These are phyloP conservation scores for Palloptera scutellata DNA, from an alignment of 2,888 invertebrate genomes.

Conservation along the genomic window DNA sequence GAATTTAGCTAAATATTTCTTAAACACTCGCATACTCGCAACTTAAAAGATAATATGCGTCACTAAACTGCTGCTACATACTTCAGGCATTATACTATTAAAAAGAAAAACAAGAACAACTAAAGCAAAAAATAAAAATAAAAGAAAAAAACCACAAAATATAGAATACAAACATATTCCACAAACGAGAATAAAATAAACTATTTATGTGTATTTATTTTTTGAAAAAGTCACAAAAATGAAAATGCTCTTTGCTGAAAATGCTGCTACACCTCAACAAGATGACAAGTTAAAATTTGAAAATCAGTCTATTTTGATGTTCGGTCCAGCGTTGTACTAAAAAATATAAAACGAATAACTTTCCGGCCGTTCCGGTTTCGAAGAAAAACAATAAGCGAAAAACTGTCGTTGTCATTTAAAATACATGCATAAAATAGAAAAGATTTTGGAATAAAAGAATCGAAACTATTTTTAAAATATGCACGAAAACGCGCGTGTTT, in stretches of 20 bases:
- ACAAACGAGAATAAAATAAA: not conserved
- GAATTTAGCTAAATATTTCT: no score
- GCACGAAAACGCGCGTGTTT: not conserved
- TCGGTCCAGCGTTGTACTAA: conserved; percentile 58
- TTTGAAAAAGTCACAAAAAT: not conserved
- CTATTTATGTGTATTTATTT: not conserved
- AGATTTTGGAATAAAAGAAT: conserved; percentile 1
- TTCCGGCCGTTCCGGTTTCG: not conserved
- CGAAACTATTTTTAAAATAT: conserved; percentile 14
- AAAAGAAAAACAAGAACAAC: not conserved
- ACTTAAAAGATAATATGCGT: conserved; percentile 21
- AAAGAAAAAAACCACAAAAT: not conserved
- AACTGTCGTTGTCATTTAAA: not conserved
- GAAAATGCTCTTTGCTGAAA: not conserved
- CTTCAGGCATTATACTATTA: conserved; percentile 6
- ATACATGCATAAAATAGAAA: not conserved
- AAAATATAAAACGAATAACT: conserved; percentile 16
- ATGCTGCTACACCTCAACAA: no score
- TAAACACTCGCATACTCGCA: no score
- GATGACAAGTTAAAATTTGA: not conserved
- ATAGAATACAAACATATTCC: not conserved
- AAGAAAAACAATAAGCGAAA: not conserved
- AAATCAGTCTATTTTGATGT: conserved; percentile 61
- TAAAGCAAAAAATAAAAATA: not conserved
- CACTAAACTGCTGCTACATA: conserved; percentile 20